phyloP scores from a whole-genome alignment of 92 coral and sea anemone genomes.

The Zoanthus gigantus region DNA sequence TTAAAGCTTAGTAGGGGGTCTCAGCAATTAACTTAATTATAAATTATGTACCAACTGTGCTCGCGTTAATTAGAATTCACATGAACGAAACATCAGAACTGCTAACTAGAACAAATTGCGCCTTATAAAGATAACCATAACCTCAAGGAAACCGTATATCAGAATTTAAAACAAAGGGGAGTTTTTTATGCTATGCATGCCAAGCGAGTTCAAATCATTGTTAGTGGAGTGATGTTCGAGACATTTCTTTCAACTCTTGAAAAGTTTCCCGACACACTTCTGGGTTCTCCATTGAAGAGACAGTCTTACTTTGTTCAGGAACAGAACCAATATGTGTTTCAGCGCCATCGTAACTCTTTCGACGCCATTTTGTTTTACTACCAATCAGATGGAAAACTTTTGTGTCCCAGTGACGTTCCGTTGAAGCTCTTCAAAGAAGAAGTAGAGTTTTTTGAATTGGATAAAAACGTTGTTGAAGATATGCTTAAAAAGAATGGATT shows the following conservation, averaged over 20 bases:
- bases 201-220: constrained; percentile 18
- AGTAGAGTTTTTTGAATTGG: constrained; percentile 23
- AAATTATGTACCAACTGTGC: not conserved
- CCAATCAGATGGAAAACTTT: constrained; percentile 15
- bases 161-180: not conserved
- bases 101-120: not conserved
- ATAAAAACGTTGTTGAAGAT: not conserved
- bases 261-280: constrained; percentile 29
- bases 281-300: constrained; percentile 13
- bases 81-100: not conserved
- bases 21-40: not conserved
- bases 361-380: constrained; percentile 19
- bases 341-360: constrained; percentile 3
- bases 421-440: constrained; percentile 31
- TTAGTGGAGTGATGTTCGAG: not conserved
- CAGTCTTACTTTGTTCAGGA: not conserved
- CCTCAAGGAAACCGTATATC: not conserved
- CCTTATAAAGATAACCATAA: not conserved
- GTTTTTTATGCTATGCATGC: not conserved
- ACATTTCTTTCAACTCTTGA: constrained; percentile 32
- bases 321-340: constrained; percentile 1
- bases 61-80: not conserved
- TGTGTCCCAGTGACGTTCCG: not conserved
- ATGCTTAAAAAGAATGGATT: constrained; percentile 20
- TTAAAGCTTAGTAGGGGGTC: not conserved